These are phyloP conservation scores for Chelonus insularis DNA, from an alignment of 1,140 invertebrate species.

Conservation along the genomic window DNA sequence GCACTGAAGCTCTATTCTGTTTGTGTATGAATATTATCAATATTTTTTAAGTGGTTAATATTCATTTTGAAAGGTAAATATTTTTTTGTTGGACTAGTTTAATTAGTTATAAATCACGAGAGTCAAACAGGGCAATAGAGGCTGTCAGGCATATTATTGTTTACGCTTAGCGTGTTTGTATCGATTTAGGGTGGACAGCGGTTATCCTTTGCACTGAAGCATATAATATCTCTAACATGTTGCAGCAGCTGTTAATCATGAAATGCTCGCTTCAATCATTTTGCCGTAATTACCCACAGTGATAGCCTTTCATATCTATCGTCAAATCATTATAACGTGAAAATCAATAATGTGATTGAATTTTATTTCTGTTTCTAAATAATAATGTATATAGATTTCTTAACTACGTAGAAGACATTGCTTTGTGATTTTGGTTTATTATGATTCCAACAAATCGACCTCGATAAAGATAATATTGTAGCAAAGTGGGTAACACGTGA, in stretches of 20 bases:
- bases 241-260: conserved; percentile 42
- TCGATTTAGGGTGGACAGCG: conserved; percentile 43
- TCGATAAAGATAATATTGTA: conserved; percentile 15
- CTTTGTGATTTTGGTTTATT: background rate
- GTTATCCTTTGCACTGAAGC: conserved; percentile 37
- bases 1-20: no score
- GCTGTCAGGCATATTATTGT: conserved; percentile 1
- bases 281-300: no score
- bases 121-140: background rate
- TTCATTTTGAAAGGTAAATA: background rate
- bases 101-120: conserved; percentile 2
- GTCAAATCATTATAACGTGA: background rate
- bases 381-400: background rate
- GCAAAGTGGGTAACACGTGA: conserved; percentile 28
- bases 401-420: no score
- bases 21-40: no score
- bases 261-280: conserved; percentile 10
- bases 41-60: background rate
- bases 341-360: background rate
- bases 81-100: background rate
- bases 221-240: conserved; percentile 18
- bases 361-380: background rate
- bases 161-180: conserved; percentile 25
- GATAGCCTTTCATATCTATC: background rate
- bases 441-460: background rate